phyloP scores from a whole-genome alignment of 2,888 invertebrate genomes.

The Calliopum simillimum region DNA sequence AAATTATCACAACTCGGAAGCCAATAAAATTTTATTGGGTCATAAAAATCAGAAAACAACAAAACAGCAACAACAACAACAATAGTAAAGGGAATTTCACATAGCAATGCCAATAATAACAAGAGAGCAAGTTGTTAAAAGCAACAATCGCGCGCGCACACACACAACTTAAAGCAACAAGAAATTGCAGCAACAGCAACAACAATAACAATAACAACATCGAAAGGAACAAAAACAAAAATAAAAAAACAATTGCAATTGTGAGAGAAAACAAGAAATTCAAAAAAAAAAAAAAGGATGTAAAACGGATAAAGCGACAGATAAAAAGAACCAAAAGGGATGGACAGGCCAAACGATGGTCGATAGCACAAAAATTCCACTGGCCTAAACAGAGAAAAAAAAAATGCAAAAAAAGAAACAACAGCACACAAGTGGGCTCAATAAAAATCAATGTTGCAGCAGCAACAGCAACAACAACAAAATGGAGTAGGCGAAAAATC shows the following conservation, averaged over 20 bases:
- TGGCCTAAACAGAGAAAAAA: too few relatives aligned
- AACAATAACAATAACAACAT: slow-evolving; percentile 8
- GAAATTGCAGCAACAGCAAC: background rate
- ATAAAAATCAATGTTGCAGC: slow-evolving; percentile 13
- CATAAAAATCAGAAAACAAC: slow-evolving; percentile 46
- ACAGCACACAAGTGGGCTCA: background rate
- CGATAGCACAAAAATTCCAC: background rate
- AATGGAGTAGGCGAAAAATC: too few relatives aligned
- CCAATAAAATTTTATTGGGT: slow-evolving; percentile 52
- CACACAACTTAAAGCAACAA: background rate
- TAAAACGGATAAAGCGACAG: background rate
- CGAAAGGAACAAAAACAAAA: slow-evolving; percentile 1
- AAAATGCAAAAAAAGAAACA: too few relatives aligned
- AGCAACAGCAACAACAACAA: too few relatives aligned
- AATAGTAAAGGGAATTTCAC: background rate
- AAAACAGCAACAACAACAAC: background rate
- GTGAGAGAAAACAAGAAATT: background rate
- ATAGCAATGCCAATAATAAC: slow-evolving; percentile 10
- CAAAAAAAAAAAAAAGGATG: background rate
- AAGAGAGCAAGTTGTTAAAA: slow-evolving; percentile 18
- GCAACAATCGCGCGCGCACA: background rate
- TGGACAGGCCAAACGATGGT: background rate
- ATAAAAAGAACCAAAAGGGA: background rate
- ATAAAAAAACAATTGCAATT: background rate
- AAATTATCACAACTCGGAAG: slow-evolving; percentile 50